Evolutionary conservation across 2,113 vertebrate genomes (phyloP), one percentile per base, ranked within the genome.

Genomic region (Rhinoptilus africanus): DNA sequence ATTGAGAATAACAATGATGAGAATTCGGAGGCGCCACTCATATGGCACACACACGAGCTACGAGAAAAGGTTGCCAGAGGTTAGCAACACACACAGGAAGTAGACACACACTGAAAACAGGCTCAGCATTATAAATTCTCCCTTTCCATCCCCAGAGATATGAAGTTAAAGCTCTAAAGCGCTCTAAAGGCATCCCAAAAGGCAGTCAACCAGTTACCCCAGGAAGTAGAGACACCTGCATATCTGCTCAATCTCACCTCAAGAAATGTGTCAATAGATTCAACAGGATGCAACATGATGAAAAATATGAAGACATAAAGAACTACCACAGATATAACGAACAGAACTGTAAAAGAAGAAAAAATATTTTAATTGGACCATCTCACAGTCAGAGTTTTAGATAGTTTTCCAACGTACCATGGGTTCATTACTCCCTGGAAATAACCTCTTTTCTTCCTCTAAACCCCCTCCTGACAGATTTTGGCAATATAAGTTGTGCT

Each of bases 11-110:
- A 99, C 97, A 43, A 99, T 97, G 74, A 98, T 5, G 71, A 99
- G 96, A 85, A 99, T 97, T 64, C 92, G 97, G 26, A 99, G 4
- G 75, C 98, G 99, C 99, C 99, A 99, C 51, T 98, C 94, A 74
- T 98, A 95, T 1, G 99, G 99, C 95, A 99, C 98, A 92, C 99
- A 99, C 43, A 99, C 98, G 43, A 99, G 98, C 99, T 99, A 97
- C 21, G 93, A 97, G 85, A 60, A 93, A 83, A 92, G 91, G 87
- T 74, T 63, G 35, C 62, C 57, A 78, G 39, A 90, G 59, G 53
- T 97, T 80, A 95, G 75, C 82, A 92, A 39, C 68, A 75, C 6
- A 53, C 12, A 9, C 5, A 51, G 3, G n/a, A 63, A 51, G 26
- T n/a, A 94, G 77, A 69, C 2, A n/a, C 14, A n/a, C 19, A n/a